These are phyloP conservation scores for Uromys caudimaculatus DNA, from an alignment of 2,797 vertebrate species.

Conservation along the genomic window DNA sequence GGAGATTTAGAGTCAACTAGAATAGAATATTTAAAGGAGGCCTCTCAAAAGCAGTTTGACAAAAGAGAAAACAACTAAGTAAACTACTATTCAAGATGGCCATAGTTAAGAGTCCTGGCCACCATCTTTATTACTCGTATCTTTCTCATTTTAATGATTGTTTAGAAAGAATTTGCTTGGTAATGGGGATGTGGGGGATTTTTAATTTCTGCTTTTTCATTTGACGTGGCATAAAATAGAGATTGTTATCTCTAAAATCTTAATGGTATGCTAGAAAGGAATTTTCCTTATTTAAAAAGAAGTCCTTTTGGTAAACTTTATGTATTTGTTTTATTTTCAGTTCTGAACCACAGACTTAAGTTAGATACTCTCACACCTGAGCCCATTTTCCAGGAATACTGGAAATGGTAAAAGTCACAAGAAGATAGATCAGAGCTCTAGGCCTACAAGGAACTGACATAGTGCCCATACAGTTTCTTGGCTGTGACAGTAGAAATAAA, in stretches of 20 bases:
- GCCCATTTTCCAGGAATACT: not conserved
- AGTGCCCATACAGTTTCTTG: rapidly evolving
- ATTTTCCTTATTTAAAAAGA: not conserved
- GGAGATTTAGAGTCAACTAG: not conserved
- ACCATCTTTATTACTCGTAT: not conserved
- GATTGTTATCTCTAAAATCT: not conserved
- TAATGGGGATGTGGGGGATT: not conserved
- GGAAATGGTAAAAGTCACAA: not conserved
- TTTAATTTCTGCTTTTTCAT: not conserved
- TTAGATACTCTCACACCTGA: not conserved
- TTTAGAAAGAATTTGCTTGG: not conserved
- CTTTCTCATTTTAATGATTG: not conserved
- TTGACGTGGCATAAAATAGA: not conserved
- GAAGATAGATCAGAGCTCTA: not conserved
- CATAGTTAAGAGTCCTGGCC: not conserved
- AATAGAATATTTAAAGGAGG: not conserved
- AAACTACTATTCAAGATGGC: rapidly evolving
- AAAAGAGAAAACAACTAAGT: not conserved
- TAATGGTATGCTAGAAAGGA: not conserved
- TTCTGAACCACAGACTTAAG: not conserved
- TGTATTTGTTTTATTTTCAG: not conserved
- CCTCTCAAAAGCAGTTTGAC: not conserved
- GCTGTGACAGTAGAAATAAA: not conserved
- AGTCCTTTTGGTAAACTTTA: not conserved
- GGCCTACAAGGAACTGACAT: rapidly evolving